Conservation (phyloP, 2,888 invertebrate species). For the Oeneis ivallda region DNA sequence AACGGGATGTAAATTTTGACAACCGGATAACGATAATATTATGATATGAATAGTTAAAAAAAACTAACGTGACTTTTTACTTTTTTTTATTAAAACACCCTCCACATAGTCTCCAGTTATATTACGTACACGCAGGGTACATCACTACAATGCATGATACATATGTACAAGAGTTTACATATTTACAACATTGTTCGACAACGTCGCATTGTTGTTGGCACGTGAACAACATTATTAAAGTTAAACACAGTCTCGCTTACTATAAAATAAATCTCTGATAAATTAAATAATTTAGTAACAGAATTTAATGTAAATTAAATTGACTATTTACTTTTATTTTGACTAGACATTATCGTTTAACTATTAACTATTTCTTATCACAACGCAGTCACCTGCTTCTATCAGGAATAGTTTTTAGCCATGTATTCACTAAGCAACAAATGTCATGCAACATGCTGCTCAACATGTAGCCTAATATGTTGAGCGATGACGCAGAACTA, state of each 20-base stretch:
- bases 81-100: constrained; percentile 80
- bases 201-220: constrained; percentile 27
- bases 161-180: constrained; percentile 63
- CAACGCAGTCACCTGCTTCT: constrained; percentile 41
- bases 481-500: too few species aligned
- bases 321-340: constrained; percentile 35
- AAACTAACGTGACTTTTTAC: constrained; percentile 52
- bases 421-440: too few species aligned
- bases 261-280: constrained; percentile 42
- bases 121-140: constrained; percentile 71
- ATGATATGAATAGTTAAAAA: constrained; percentile 34
- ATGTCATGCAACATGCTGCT: too few species aligned
- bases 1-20: too few species aligned
- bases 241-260: constrained; percentile 32
- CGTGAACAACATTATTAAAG: constrained; percentile 41
- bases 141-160: constrained; percentile 60
- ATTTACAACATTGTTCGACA: constrained; percentile 50
- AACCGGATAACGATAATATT: too few species aligned
- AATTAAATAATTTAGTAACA: constrained; percentile 37
- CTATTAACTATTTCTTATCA: constrained; percentile 43
- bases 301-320: constrained; percentile 33
- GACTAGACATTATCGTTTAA: constrained; percentile 42
- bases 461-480: too few species aligned
- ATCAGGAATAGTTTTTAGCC: constrained; percentile 30
- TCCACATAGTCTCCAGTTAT: constrained; percentile 65